phyloP scores from a whole-genome alignment of 2,888 invertebrate genomes.

The Meghimatium bilineatum region DNA sequence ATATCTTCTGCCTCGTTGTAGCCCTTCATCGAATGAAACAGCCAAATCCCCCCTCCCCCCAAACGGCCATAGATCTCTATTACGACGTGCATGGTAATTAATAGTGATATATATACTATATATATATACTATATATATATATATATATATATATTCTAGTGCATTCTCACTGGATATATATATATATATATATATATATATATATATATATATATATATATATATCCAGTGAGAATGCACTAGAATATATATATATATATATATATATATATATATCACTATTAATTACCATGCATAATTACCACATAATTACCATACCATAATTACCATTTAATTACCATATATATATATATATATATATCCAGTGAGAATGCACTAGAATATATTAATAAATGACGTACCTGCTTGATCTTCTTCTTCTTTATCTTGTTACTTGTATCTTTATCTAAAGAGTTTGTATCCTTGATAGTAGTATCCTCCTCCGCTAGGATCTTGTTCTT shows the following conservation, averaged over 20 bases:
- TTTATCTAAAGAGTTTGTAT: conserved; percentile 14
- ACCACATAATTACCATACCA: no score
- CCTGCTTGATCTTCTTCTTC: conserved; percentile 2
- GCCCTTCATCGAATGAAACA: no score
- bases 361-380: neutral
- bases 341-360: neutral
- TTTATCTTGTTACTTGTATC: neutral
- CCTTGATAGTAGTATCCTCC: conserved; percentile 17
- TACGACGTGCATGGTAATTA: no score
- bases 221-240: no score
- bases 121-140: neutral
- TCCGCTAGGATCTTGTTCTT: conserved; percentile 1
- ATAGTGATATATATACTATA: neutral
- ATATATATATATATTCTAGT: neutral
- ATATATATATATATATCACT: neutral
- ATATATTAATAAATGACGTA: neutral
- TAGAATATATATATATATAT: neutral
- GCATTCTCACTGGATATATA: neutral
- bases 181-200: neutral
- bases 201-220: neutral
- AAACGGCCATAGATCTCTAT: no score
- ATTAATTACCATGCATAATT: no score
- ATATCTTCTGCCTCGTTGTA: no score
- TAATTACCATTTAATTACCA: no score
- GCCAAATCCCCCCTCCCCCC: no score